phyloP scores from a whole-genome alignment of 2,888 invertebrate genomes.

The Lissocephala sabroskyi region DNA sequence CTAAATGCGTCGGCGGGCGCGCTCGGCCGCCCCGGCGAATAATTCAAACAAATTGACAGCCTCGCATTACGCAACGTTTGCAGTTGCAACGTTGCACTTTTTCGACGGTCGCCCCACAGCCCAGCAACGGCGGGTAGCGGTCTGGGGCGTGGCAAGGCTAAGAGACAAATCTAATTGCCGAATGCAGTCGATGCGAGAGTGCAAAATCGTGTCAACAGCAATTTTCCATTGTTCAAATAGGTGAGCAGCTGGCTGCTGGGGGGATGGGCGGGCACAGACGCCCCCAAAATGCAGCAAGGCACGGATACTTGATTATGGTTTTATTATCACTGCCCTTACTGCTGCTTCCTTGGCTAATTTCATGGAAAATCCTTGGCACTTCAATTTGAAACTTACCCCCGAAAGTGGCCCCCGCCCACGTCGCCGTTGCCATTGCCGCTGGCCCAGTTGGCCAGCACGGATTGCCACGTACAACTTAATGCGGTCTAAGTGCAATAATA shows the following conservation, averaged over 20 bases:
- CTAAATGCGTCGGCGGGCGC: conserved; percentile 3
- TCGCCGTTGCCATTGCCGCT: too few species aligned
- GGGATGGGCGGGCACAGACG: conserved; percentile 7
- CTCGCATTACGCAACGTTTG: conserved; percentile 59
- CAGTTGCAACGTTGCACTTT: conserved; percentile 58
- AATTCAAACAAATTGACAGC: conserved; percentile 63
- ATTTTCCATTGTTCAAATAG: conserved; percentile 64
- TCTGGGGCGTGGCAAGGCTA: too few species aligned
- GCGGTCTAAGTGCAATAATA: conserved; percentile 68
- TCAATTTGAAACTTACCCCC: conserved; percentile 58
- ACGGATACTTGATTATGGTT: conserved; percentile 64
- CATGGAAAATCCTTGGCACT: conserved; percentile 59
- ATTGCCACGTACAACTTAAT: conserved; percentile 67
- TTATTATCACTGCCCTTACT: conserved; percentile 38
- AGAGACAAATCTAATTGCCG: conserved; percentile 73
- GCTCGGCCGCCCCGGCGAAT: too few species aligned
- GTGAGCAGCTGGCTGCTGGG: not conserved
- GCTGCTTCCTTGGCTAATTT: conserved; percentile 51
- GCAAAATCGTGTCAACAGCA: conserved; percentile 73
- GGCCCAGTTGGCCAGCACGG: conserved; percentile 38
- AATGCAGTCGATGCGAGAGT: conserved; percentile 73
- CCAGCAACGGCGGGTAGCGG: too few species aligned
- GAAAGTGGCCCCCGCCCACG: too few species aligned
- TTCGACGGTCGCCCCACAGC: conserved; percentile 14
- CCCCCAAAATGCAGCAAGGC: conserved; percentile 21